phyloP scores from a whole-genome alignment of 2,888 invertebrate species.

The Rhopalosiphum nymphaeae region DNA sequence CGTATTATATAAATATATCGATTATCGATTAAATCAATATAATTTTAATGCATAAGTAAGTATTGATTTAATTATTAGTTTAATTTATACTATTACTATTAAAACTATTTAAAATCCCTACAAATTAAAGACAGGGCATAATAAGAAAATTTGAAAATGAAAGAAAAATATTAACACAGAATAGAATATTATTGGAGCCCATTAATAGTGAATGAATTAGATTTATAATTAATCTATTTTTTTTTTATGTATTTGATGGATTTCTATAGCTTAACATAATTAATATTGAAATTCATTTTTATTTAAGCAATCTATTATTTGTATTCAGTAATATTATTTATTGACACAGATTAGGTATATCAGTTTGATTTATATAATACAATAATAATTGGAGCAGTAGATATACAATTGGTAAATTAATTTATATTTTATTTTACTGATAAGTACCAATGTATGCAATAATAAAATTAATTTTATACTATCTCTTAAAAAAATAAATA shows the following conservation, averaged over 20 bases:
- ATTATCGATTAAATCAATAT: neutral
- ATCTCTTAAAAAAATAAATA: neutral
- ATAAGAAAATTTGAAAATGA: neutral
- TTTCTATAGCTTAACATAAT: neutral
- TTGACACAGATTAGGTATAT: neutral
- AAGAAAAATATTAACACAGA: neutral
- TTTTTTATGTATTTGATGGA: neutral
- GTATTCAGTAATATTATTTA: neutral
- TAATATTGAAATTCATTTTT: neutral
- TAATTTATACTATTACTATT: neutral
- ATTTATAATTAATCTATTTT: neutral
- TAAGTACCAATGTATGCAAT: neutral
- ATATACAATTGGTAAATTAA: neutral
- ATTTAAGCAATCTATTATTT: neutral
- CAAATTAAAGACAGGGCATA: neutral
- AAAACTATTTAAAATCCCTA: neutral
- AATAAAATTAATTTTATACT: neutral
- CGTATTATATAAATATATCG: neutral
- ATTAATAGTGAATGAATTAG: neutral
- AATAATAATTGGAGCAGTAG: neutral
- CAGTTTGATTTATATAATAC: neutral
- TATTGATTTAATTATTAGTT: neutral
- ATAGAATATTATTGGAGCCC: neutral
- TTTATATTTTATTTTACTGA: neutral
- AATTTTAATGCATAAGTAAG: neutral